These are phyloP conservation scores for Anarsia innoxiella DNA, from an alignment of 2,888 invertebrate species.

Conservation along the genomic window DNA sequence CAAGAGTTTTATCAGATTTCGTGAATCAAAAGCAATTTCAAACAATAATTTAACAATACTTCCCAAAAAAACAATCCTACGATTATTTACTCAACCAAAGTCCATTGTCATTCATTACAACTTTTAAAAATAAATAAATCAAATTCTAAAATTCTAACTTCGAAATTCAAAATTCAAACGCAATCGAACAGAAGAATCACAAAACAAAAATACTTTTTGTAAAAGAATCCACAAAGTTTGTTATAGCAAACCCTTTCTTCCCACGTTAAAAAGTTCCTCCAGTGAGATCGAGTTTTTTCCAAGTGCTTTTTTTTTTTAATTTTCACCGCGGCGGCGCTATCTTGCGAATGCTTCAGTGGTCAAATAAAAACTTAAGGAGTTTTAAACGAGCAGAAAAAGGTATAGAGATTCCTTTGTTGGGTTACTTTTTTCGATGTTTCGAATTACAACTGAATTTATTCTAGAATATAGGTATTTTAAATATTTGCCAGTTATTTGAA, in stretches of 20 bases:
- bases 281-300: slow-evolving; percentile 38
- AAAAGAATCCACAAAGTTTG: slow-evolving; percentile 27
- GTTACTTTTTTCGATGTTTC: too few relatives aligned
- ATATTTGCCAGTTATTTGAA: too few relatives aligned
- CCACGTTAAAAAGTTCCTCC: slow-evolving; percentile 32
- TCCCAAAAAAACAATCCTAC: too few relatives aligned
- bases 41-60: too few relatives aligned
- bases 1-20: too few relatives aligned
- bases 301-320: slow-evolving; percentile 55
- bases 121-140: too few relatives aligned
- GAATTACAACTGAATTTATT: too few relatives aligned
- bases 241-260: slow-evolving; percentile 30
- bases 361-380: slow-evolving; percentile 74
- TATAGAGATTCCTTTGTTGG: slow-evolving; percentile 23
- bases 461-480: too few relatives aligned
- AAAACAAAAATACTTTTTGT: slow-evolving; percentile 20
- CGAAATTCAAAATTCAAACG: slow-evolving; percentile 2
- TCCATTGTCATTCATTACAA: too few relatives aligned
- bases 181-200: slow-evolving; percentile 10
- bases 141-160: neutral
- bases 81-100: too few relatives aligned
- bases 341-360: slow-evolving; percentile 75
- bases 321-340: slow-evolving; percentile 68
- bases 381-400: slow-evolving; percentile 42
- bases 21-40: too few relatives aligned